A percentile compares a stretch with the other conserved stretches of the same genome.
These are phyloP conservation scores for Synanthedon tipuliformis DNA, from an alignment of 2,888 invertebrate species.

Conservation along the genomic window DNA sequence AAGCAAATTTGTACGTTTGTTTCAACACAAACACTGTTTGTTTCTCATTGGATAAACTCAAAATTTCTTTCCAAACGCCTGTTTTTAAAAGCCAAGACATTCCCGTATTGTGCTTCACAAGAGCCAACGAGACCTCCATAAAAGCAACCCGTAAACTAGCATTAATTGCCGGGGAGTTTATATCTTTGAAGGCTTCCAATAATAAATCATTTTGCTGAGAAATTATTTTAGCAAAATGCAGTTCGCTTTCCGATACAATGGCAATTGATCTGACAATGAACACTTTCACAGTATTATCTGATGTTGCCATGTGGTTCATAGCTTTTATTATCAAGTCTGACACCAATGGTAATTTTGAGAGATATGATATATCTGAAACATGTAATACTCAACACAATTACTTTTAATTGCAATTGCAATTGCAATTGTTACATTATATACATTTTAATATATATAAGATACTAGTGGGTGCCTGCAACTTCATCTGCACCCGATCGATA, in stretches of 20 bases:
- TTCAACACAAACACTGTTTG: slow-evolving; percentile 79
- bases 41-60: slow-evolving; percentile 71
- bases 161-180: slow-evolving; percentile 42
- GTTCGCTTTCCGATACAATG: slow-evolving; percentile 69
- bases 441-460: too few relatives aligned
- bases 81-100: slow-evolving; percentile 73
- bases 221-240: slow-evolving; percentile 69
- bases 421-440: too few relatives aligned
- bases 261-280: slow-evolving; percentile 75
- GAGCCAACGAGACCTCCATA: slow-evolving; percentile 71
- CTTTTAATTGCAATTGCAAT: too few relatives aligned
- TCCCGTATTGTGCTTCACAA: slow-evolving; percentile 74
- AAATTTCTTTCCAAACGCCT: slow-evolving; percentile 74
- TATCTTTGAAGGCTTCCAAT: slow-evolving; percentile 26
- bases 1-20: slow-evolving; percentile 74
- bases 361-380: slow-evolving; percentile 39
- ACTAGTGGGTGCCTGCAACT: too few relatives aligned
- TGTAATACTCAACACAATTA: too few relatives aligned
- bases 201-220: slow-evolving; percentile 34
- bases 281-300: slow-evolving; percentile 51
- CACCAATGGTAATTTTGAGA: slow-evolving; percentile 30
- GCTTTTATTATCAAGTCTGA: slow-evolving; percentile 37
- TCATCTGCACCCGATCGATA: too few relatives aligned
- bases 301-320: slow-evolving; percentile 23
- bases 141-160: slow-evolving; percentile 77